These are phyloP conservation scores for Aplysina aerophoba DNA, from an alignment of 37 sponge, comb jelly and placozoan species.

Conservation along the genomic window DNA sequence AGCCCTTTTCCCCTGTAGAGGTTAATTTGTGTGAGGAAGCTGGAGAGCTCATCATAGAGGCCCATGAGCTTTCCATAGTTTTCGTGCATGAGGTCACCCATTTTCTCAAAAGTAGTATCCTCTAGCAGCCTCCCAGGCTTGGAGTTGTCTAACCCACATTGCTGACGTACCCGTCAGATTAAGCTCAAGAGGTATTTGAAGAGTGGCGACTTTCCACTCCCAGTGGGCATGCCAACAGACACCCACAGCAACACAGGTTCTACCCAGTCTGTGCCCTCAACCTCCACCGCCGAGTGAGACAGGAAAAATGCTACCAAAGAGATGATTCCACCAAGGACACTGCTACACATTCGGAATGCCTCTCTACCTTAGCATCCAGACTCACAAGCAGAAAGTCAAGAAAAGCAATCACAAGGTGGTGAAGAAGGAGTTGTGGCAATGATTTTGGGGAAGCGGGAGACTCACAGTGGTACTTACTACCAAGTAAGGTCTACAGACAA, in stretches of 20 bases:
- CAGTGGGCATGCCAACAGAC: constrained; percentile 38
- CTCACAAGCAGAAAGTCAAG: too few species aligned
- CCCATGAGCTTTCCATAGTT: constrained; percentile 27
- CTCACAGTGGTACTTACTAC: too few species aligned
- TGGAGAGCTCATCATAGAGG: constrained; percentile 32
- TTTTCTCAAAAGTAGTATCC: constrained; percentile 46
- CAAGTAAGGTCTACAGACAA: too few species aligned
- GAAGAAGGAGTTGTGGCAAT: too few species aligned
- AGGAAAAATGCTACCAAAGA: not conserved
- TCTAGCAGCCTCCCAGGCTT: constrained; percentile 6
- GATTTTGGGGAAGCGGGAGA: too few species aligned
- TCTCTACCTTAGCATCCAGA: too few species aligned
- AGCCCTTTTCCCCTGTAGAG: constrained; percentile 19
- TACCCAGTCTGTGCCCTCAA: constrained; percentile 37
- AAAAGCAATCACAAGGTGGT: too few species aligned
- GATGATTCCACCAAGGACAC: constrained; percentile 24
- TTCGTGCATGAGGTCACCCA: constrained; percentile 25
- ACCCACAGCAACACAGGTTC: constrained; percentile 51
- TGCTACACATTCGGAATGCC: too few species aligned
- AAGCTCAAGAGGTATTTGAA: constrained; percentile 14
- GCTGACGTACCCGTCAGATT: not conserved
- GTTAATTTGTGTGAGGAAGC: constrained; percentile 28
- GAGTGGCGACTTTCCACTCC: constrained; percentile 9
- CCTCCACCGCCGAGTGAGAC: constrained; percentile 27
- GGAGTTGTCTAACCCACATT: constrained; percentile 1